These are phyloP conservation scores for Neopipo cinnamomea DNA, from an alignment of 2,113 vertebrate species.

Conservation along the genomic window DNA sequence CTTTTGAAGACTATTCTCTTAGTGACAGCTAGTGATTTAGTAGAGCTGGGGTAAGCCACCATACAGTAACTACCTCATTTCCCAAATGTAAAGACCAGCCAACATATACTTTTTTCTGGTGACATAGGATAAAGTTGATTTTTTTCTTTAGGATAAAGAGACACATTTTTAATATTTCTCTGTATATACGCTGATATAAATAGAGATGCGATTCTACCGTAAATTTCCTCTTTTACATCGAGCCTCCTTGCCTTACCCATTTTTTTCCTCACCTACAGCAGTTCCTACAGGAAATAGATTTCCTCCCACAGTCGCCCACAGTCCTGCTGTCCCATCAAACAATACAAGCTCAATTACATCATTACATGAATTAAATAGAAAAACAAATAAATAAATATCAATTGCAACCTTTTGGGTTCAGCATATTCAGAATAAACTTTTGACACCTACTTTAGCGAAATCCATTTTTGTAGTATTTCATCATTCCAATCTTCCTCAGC, in stretches of 20 bases:
- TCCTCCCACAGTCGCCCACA: conserved; percentile 68
- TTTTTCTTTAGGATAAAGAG: background rate
- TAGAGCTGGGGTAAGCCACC: background rate
- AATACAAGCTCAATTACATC: conserved; percentile 16
- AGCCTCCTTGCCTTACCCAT: conserved; percentile 44
- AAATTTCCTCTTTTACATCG: conserved; percentile 40
- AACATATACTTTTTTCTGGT: background rate
- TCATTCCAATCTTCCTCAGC: background rate
- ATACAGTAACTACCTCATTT: background rate
- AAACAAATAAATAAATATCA: background rate
- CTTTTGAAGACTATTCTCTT: background rate
- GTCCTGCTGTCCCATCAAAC: conserved; percentile 70
- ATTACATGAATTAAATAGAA: background rate
- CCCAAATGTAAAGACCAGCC: background rate
- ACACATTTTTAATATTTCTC: conserved; percentile 21
- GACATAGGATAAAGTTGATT: background rate
- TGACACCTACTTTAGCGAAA: background rate
- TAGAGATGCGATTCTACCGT: background rate
- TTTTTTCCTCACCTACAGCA: conserved; percentile 54
- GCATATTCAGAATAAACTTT: background rate
- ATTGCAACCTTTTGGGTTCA: background rate
- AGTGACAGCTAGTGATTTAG: background rate
- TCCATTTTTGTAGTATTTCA: background rate
- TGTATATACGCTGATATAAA: conserved; percentile 41
- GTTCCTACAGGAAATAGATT: conserved; percentile 63